A percentile compares a stretch with the other conserved stretches of the same genome.
These are phyloP conservation scores for Plotosus lineatus DNA, from an alignment of 2,113 vertebrate species.

Conservation along the genomic window DNA sequence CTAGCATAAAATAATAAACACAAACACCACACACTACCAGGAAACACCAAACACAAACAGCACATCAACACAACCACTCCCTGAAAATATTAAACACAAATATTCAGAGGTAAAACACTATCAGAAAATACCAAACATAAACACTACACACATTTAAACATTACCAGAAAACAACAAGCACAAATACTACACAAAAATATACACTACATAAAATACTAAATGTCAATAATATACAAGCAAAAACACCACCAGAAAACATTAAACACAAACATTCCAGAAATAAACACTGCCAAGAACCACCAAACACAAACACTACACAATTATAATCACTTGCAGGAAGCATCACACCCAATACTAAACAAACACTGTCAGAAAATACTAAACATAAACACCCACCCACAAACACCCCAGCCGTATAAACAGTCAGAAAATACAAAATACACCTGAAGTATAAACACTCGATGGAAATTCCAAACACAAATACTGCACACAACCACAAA, in stretches of 20 bases:
- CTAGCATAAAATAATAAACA: not conserved
- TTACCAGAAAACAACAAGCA: not conserved
- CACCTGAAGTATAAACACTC: too few relatives aligned
- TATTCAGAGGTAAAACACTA: too few relatives aligned
- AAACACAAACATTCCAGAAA: not conserved
- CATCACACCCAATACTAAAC: not conserved
- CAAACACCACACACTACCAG: not conserved
- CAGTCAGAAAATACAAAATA: too few relatives aligned
- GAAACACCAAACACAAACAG: constrained; percentile 7
- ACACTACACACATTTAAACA: not conserved
- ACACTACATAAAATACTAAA: not conserved
- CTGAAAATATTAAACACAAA: not conserved
- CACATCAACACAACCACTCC: not conserved
- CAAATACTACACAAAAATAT: not conserved
- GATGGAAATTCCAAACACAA: too few relatives aligned
- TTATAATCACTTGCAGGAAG: too few relatives aligned
- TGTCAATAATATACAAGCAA: not conserved
- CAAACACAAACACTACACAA: not conserved
- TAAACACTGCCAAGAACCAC: too few relatives aligned
- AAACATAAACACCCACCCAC: too few relatives aligned
- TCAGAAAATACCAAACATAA: not conserved
- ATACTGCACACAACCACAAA: not conserved
- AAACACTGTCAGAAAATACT: too few relatives aligned
- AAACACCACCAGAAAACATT: not conserved
- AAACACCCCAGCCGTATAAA: too few relatives aligned